Evolutionary conservation across 2,888 invertebrate genomes (phyloP), one percentile per base, ranked within the genome.

Genomic region (Hypena proboscidalis): DNA sequence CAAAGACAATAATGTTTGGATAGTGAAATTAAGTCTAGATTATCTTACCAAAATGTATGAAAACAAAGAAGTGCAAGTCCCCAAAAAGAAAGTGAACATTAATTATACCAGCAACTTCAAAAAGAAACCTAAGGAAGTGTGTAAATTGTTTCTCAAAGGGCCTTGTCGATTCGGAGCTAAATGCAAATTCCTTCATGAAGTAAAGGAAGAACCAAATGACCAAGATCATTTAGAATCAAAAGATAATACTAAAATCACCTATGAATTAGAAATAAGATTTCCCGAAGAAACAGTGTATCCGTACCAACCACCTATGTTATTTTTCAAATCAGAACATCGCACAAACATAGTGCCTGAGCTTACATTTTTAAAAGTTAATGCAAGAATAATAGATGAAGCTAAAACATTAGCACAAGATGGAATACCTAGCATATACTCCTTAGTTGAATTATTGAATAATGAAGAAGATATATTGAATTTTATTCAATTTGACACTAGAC

Each of bases 231-330:
- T 61, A 25, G 81, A 82, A 20, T 59, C 59, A 42, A 74, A 73
- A 21, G 77, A 79, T 15, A 77, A 67, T 32, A 76, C 83, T 51
- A 92, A 87, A 75, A 75, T 85, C 45, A 67, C 67, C 92, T 95
- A 83, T 92, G 94, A 90, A 70, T 84, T 96, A 64, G 96, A 96
- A 90, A 91, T 97, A 61, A 90, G 96, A 58, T 96, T 96, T 84
- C 93, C 94, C 0, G 90, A 92, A 56, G 92, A 93, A 68, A 93
- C 93, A 36, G 92, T 92, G 32, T 97, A 96, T 79, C 96, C 96
- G 0, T 94, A 92, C 67, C 95, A 96, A 79, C 92, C 95, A 0
- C 96, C 96, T 0, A 83, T 94, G 45, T 88, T 96, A 50, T 95
- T 94, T 68, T 83, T 95, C 23, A 94, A 93, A 83, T 92, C 94